Conservation (phyloP, 2,888 invertebrate species). For the Drosophila yooni region DNA sequence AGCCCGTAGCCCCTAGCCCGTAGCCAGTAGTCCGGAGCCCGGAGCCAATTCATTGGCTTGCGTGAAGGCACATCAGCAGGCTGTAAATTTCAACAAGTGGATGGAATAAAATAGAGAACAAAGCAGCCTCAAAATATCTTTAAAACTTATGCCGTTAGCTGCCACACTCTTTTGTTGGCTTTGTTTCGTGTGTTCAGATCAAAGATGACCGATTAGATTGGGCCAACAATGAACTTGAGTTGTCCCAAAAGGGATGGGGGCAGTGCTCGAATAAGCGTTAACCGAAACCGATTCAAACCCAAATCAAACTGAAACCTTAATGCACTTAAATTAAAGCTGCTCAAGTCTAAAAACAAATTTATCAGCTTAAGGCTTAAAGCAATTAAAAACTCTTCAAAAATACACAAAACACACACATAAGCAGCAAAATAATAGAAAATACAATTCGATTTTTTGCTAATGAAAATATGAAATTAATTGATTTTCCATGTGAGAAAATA, state of each 20-base stretch:
- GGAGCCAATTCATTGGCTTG: slow-evolving; percentile 58
- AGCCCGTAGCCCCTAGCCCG: no score
- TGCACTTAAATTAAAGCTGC: slow-evolving; percentile 11
- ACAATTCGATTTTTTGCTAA: slow-evolving; percentile 11
- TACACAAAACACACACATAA: neutral
- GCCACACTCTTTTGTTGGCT: slow-evolving; percentile 59
- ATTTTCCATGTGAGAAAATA: slow-evolving; percentile 43
- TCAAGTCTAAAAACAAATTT: neutral
- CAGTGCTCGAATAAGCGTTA: slow-evolving; percentile 10
- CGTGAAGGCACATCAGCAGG: slow-evolving; percentile 45
- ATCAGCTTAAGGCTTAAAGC: neutral
- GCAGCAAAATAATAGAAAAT: neutral
- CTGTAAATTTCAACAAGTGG: slow-evolving; percentile 69
- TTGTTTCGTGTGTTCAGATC: slow-evolving; percentile 47
- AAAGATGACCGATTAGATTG: slow-evolving; percentile 58
- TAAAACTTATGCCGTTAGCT: slow-evolving; percentile 57
- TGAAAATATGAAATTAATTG: slow-evolving; percentile 54
- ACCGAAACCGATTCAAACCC: neutral
- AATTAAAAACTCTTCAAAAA: slow-evolving; percentile 12
- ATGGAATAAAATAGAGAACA: slow-evolving; percentile 1
- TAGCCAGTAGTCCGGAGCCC: neutral
- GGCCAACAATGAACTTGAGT: slow-evolving; percentile 32
- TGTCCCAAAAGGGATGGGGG: neutral
- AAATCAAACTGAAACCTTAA: neutral
- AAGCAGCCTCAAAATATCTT: slow-evolving; percentile 14